Evolutionary conservation across 2,888 invertebrate species (phyloP).

Genomic region (Lapara coniferarum): DNA sequence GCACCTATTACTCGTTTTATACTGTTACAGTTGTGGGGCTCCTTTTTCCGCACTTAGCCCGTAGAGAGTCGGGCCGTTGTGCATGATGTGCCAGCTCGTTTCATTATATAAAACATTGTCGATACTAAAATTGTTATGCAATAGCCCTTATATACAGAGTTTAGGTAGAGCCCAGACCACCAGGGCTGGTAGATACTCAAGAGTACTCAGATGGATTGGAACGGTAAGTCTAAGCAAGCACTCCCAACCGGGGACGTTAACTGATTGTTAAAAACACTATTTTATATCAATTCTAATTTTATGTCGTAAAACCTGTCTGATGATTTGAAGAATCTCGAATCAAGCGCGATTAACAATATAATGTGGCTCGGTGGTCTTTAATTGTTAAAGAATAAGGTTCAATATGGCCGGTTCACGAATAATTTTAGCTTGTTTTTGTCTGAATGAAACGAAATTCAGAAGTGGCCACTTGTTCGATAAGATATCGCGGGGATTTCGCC

Average conservation of each 20-base stretch:
- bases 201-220: not conserved
- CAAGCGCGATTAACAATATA: not conserved
- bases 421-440: conserved; percentile 52
- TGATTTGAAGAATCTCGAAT: conserved; percentile 13
- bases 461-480: conserved; percentile 56
- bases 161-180: not conserved
- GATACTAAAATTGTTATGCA: too few species aligned
- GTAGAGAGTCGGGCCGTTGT: too few species aligned
- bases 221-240: conserved; percentile 2
- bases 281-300: conserved; percentile 21
- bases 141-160: too few species aligned
- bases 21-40: too few species aligned
- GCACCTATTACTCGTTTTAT: too few species aligned
- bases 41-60: too few species aligned
- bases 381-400: not conserved
- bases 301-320: not conserved
- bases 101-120: too few species aligned
- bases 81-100: too few species aligned
- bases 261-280: not conserved
- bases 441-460: conserved; percentile 50
- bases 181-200: not conserved
- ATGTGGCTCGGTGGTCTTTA: not conserved
- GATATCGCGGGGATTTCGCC: conserved; percentile 48
- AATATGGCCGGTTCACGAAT: conserved; percentile 26
- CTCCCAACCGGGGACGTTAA: not conserved